Evolutionary conservation across 2,888 invertebrate genomes (phyloP).

Genomic region (Actias luna): DNA sequence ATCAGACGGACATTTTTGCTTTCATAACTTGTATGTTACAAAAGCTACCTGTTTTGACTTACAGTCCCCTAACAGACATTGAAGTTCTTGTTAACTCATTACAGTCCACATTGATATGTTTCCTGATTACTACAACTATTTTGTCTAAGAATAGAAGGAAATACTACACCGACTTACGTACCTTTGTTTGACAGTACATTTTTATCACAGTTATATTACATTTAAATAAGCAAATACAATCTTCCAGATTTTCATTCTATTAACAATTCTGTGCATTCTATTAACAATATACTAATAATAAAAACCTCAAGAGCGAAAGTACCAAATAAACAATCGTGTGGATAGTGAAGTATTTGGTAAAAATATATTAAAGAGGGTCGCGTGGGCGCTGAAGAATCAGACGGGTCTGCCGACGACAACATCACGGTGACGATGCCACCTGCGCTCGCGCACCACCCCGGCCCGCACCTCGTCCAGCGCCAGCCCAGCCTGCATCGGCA

Average conservation of each 20-base stretch:
- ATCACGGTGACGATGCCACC: constrained; percentile 82
- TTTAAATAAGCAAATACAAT: neutral
- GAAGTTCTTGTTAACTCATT: no score
- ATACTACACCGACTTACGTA: no score
- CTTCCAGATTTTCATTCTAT: neutral
- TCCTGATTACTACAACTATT: no score
- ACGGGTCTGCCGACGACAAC: constrained; percentile 81
- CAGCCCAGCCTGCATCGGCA: constrained; percentile 40
- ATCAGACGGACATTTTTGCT: no score
- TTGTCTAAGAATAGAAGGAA: no score
- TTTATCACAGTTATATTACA: neutral
- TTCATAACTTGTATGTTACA: no score
- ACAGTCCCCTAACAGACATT: no score
- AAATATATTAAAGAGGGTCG: constrained; percentile 25
- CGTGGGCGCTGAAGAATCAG: constrained; percentile 66
- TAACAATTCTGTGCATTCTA: neutral
- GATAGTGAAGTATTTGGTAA: constrained; percentile 6
- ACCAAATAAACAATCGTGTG: neutral
- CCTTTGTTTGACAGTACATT: no score
- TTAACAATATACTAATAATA: neutral
- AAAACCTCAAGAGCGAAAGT: neutral
- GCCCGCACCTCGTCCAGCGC: constrained; percentile 26
- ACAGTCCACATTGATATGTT: no score
- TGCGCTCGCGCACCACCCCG: constrained; percentile 35
- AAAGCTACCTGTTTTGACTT: no score